These are phyloP conservation scores for Colossoma macropomum DNA, from an alignment of 2,113 vertebrate genomes.

Conservation along the genomic window DNA sequence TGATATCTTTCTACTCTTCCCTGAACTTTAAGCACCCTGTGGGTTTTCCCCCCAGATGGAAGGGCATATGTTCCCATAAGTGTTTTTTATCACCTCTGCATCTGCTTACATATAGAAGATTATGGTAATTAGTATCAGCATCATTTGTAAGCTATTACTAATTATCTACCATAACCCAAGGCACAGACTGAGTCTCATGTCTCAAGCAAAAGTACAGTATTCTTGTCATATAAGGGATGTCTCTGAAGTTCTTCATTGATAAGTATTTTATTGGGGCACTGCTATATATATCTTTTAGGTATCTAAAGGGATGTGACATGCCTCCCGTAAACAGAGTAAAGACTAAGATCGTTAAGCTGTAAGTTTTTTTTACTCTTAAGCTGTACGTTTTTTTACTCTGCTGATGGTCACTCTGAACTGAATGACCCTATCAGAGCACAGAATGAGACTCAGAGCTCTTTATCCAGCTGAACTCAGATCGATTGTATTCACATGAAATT, in stretches of 20 bases:
- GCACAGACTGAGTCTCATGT: conserved; percentile 12
- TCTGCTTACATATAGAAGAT: conserved; percentile 17
- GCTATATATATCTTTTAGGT: not conserved
- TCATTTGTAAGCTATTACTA: not conserved
- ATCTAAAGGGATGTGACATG: conserved; percentile 15
- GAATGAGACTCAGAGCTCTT: not conserved
- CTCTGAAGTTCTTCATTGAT: not conserved
- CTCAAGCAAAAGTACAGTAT: conserved; percentile 15
- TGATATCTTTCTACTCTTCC: not conserved
- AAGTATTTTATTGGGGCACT: not conserved
- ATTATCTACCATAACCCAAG: not conserved
- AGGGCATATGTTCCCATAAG: conserved; percentile 16
- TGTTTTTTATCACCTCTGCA: conserved; percentile 11
- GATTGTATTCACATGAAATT: conserved; percentile 2
- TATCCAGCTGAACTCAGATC: not conserved
- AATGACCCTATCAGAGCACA: not conserved
- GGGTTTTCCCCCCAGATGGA: conserved; percentile 17
- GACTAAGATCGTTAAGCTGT: not conserved
- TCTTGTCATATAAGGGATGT: conserved; percentile 4
- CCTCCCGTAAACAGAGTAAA: conserved; percentile 19
- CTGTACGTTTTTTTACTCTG: not conserved
- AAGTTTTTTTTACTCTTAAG: not conserved
- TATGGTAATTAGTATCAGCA: conserved; percentile 30
- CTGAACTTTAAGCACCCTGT: not conserved
- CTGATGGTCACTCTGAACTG: not conserved